phyloP scores from a whole-genome alignment of 2,113 vertebrate genomes.

The Rhagologus leucostigma region DNA sequence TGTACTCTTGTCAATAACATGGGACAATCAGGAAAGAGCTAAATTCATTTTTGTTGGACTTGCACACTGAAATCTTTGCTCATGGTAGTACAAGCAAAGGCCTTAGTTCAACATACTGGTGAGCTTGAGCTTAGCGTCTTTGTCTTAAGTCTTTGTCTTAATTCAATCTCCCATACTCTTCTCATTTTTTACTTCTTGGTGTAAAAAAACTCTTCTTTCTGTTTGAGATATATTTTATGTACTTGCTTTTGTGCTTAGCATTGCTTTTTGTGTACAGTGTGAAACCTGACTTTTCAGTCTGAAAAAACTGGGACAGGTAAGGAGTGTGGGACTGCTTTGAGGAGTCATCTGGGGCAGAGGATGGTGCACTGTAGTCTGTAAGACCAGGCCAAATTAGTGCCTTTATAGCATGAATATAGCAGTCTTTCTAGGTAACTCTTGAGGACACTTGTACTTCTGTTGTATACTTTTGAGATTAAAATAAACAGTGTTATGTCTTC shows the following conservation, averaged over 20 bases:
- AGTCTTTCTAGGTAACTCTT: background rate
- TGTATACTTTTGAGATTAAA: background rate
- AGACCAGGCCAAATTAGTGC: background rate
- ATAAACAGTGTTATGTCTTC: background rate
- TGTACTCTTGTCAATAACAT: background rate
- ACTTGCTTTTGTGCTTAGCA: background rate
- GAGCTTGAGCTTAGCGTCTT: background rate
- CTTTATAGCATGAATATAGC: background rate
- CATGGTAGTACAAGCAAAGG: background rate
- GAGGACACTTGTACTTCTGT: background rate
- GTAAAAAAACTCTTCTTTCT: background rate
- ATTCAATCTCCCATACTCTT: background rate
- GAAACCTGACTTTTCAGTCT: background rate
- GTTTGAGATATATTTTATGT: background rate
- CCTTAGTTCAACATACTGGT: background rate
- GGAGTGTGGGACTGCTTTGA: background rate
- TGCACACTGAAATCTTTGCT: background rate
- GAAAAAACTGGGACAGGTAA: background rate
- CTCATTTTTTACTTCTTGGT: background rate
- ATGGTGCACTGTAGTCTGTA: background rate
- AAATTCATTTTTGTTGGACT: background rate
- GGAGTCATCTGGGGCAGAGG: background rate
- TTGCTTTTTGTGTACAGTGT: background rate
- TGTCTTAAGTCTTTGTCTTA: background rate
- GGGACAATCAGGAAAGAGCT: background rate